phyloP scores from a whole-genome alignment of 30 jellyfish, hydroid and myxozoan genomes.

The Aurelia aurita complex sp. Pacific region DNA sequence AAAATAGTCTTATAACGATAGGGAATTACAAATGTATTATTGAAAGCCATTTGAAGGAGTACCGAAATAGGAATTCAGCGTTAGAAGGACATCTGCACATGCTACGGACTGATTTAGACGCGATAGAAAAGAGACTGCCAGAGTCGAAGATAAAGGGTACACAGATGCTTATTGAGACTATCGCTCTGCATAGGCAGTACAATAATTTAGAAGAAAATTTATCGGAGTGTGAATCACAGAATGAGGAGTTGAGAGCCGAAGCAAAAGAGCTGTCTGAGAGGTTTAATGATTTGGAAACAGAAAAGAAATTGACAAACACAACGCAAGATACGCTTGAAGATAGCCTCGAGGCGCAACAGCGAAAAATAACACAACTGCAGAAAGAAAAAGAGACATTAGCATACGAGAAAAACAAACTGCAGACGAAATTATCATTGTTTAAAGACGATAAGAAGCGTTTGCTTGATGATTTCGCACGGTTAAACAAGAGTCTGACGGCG shows the following conservation, averaged over 20 bases:
- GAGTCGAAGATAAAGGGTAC: constrained; percentile 73
- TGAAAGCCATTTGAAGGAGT: constrained; percentile 70
- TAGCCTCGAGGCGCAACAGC: constrained; percentile 79
- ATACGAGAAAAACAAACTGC: constrained; percentile 81
- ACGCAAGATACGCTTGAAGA: constrained; percentile 88
- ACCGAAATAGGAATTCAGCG: constrained; percentile 71
- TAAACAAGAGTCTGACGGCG: constrained; percentile 83
- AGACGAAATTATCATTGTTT: constrained; percentile 78
- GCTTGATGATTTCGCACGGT: constrained; percentile 90
- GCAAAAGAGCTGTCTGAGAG: constrained; percentile 87
- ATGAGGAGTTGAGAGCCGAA: constrained; percentile 75
- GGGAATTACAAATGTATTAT: constrained; percentile 77
- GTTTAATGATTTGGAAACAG: constrained; percentile 79
- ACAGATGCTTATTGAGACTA: constrained; percentile 77
- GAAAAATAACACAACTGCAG: constrained; percentile 68
- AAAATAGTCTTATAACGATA: constrained; percentile 58
- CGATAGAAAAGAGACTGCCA: constrained; percentile 73
- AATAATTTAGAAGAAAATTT: constrained; percentile 76
- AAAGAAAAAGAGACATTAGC: constrained; percentile 84
- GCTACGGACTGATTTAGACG: constrained; percentile 68
- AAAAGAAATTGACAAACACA: constrained; percentile 74
- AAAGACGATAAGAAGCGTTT: constrained; percentile 93
- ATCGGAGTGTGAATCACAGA: constrained; percentile 46
- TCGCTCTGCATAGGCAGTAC: constrained; percentile 78
- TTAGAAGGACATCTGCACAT: constrained; percentile 82